These are phyloP conservation scores for Ramazzottius varieornatus DNA, from an alignment of 2,888 invertebrate genomes.

Conservation along the genomic window DNA sequence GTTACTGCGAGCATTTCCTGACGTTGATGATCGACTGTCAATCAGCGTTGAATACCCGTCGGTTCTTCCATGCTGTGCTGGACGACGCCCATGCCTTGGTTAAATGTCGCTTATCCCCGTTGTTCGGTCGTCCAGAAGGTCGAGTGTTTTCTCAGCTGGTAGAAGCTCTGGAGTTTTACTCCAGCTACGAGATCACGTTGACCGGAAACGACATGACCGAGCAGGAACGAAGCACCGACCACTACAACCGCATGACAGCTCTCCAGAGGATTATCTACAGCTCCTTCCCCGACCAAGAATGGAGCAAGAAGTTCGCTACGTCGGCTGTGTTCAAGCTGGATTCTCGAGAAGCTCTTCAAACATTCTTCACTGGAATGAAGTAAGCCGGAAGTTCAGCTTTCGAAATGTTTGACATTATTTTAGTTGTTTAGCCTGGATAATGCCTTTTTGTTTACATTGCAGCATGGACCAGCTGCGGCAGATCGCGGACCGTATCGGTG, in stretches of 20 bases:
- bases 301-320: conserved; percentile 44
- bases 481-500: not conserved
- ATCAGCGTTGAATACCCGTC: conserved; percentile 68
- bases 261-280: conserved; percentile 31
- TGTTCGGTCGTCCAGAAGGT: conserved; percentile 49
- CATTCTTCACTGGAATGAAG: too few relatives aligned
- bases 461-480: not conserved
- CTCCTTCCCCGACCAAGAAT: not conserved
- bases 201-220: conserved; percentile 78
- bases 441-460: not conserved
- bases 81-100: conserved; percentile 82
- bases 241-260: conserved; percentile 70
- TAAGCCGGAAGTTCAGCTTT: conserved; percentile 34
- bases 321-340: conserved; percentile 88
- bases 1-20: conserved; percentile 79
- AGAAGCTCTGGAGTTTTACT: conserved; percentile 82
- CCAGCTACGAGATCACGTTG: conserved; percentile 83
- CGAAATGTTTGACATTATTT: conserved; percentile 7
- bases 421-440: too few relatives aligned
- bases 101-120: conserved; percentile 49
- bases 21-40: conserved; percentile 88
- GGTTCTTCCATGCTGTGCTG: conserved; percentile 84
- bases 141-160: conserved; percentile 65
- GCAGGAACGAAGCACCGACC: conserved; percentile 68
- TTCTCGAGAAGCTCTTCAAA: conserved; percentile 48